A percentile compares a stretch with the other conserved stretches of the same genome.
Conservation (phyloP, 1,140 invertebrate species). For the Nasonia giraulti region DNA sequence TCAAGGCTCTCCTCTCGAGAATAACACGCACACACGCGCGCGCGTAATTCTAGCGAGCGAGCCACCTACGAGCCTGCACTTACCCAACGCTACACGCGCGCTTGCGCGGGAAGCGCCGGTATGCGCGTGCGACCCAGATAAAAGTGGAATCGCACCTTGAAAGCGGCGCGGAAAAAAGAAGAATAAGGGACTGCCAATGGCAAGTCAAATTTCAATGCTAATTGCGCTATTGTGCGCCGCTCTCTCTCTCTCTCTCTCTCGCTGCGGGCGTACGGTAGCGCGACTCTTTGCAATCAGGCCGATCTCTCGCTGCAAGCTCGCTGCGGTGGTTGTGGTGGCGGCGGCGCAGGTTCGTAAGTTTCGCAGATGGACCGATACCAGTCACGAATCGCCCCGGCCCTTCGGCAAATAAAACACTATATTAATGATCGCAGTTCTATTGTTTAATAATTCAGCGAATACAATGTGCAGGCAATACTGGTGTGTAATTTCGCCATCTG, state of each 20-base stretch:
- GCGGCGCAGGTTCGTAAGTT: neutral
- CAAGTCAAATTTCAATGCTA: slow-evolving; percentile 46
- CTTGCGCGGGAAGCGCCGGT: no score
- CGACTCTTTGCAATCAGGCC: slow-evolving; percentile 24
- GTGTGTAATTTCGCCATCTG: no score
- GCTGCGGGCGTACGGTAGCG: neutral
- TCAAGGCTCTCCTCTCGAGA: neutral
- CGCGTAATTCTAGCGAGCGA: slow-evolving; percentile 4
- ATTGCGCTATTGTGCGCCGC: slow-evolving; percentile 49
- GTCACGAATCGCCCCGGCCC: neutral
- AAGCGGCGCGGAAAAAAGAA: neutral
- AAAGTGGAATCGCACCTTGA: slow-evolving; percentile 18
- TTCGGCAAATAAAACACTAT: neutral
- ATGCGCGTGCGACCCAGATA: slow-evolving; percentile 21
- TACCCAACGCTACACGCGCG: neutral
- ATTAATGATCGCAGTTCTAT: neutral
- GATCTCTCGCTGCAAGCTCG: slow-evolving; percentile 50
- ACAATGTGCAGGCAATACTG: neutral
- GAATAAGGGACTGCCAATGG: slow-evolving; percentile 43
- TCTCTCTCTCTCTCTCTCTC: neutral
- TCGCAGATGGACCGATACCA: slow-evolving; percentile 18
- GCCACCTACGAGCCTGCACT: neutral
- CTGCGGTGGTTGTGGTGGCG: no score
- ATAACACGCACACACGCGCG: no score
- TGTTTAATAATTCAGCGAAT: neutral